Evolutionary conservation across 2,113 vertebrate species (phyloP).

Genomic region (Ursus arctos): DNA sequence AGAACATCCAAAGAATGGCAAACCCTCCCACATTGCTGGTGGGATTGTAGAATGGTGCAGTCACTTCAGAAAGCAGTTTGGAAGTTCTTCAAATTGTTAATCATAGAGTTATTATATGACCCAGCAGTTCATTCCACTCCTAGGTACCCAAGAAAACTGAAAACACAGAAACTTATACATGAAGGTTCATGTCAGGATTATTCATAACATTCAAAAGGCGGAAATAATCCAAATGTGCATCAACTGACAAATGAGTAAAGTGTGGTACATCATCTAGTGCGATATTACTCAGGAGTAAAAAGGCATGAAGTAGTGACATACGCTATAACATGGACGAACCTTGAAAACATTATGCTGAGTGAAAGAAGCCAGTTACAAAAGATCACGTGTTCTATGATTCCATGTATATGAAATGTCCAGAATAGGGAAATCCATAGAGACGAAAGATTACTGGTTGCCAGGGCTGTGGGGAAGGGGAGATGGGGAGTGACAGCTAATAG

Average conservation of each 20-base stretch:
- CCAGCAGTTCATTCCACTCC: not conserved
- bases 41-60: not conserved
- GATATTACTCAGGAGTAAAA: not conserved
- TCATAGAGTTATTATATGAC: not conserved
- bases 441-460: not conserved
- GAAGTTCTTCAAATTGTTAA: constrained; percentile 2
- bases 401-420: not conserved
- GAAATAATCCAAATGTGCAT: not conserved
- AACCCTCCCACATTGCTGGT: not conserved
- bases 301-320: not conserved
- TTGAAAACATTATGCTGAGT: not conserved
- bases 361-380: not conserved
- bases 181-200: not conserved
- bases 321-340: not conserved
- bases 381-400: not conserved
- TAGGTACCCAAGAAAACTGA: not conserved
- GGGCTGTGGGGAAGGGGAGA: not conserved
- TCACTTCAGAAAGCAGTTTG: not conserved
- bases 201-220: not conserved
- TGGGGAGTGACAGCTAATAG: not conserved
- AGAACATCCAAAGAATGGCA: not conserved
- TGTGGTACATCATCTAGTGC: not conserved
- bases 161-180: not conserved
- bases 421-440: not conserved
- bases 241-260: not conserved